Base-by-base conservation (phyloP, 37 sponge, comb jelly and placozoan genomes). In the Cliona cf. orientalis region DNA sequence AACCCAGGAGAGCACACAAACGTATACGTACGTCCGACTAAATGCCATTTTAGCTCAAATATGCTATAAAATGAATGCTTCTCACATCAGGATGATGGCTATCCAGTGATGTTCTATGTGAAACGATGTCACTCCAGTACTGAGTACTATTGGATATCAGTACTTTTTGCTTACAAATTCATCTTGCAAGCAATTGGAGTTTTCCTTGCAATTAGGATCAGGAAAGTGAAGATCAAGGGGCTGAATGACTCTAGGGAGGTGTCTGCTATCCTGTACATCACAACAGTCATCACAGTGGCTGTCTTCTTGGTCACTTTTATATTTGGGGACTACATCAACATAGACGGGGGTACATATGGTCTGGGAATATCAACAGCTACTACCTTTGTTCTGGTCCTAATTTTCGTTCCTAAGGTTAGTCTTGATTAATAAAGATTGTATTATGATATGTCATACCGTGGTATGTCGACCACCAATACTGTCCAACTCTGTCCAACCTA, bases 171-270 rank as follows among this genome's bases (percentile, higher is more conserved):
- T 12, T 87, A 81, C 44, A 87, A 81, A 55, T 42, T 74, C 3
- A 21, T 87, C 23, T 6, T 87, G 4, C 88, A 81, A 67, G 58
- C 75, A 6, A 81, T 61, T 43, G 88, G 75, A 17, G 49, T 80
- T 12, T 42, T 87, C 25, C 81, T 87, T 7, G 88, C 88, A 41
- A 75, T 87, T 67, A 73, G 53, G 42, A 81, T 74, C 28, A 57
- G 88, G 42, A 87, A 74, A 32, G 76, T 87, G 32, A 80, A 87
- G 39, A 57, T 87, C 55, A 80, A 81, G 42, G 88, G 82, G 0
- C 76, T 87, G 71, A 87, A 87, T 29, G 88, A 87, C 40, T 81
- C 88, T 2, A 66, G 43, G 70, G 66, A 81, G 74, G 66, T 81
- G 5, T 73, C 80, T 11, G 37, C 45, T 29, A 81, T 75, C 45